A percentile compares a stretch with the other conserved stretches of the same genome.
These are phyloP conservation scores for Taeniopygia guttata DNA, from an alignment of 2,797 vertebrate species.

Conservation along the genomic window DNA sequence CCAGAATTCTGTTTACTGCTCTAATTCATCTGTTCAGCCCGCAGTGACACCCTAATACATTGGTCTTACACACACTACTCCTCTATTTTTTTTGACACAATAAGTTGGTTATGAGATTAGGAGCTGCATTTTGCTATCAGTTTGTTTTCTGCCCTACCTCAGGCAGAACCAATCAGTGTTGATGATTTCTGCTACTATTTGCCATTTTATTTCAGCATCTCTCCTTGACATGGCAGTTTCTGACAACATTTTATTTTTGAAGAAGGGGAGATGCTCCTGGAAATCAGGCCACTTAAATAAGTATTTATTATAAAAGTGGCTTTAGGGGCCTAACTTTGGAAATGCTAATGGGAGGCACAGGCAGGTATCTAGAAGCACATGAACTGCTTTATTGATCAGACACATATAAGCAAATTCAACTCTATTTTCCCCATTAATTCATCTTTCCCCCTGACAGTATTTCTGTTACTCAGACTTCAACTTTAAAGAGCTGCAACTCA, in stretches of 20 bases:
- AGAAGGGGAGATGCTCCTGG: not conserved
- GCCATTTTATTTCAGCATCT: not conserved
- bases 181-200: not conserved
- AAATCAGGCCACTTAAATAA: not conserved
- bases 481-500: not conserved
- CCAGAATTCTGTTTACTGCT: not conserved
- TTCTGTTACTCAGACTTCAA: not conserved
- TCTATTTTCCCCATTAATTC: not conserved
- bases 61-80: not conserved
- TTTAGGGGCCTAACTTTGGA: not conserved
- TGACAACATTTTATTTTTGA: not conserved
- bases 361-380: not conserved
- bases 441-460: not conserved
- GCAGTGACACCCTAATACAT: not conserved
- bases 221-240: not conserved
- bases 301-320: not conserved
- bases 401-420: not conserved
- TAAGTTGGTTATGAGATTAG: not conserved
- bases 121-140: not conserved
- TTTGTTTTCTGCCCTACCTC: not conserved
- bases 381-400: not conserved
- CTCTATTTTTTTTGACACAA: not conserved
- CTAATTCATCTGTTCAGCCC: not conserved
- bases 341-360: not conserved
- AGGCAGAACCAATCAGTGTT: not conserved